Percentiles rank a stretch among this genome's conserved stretches.
These are phyloP conservation scores for Sialia sialis DNA, from an alignment of 2,113 vertebrate genomes.

Conservation along the genomic window DNA sequence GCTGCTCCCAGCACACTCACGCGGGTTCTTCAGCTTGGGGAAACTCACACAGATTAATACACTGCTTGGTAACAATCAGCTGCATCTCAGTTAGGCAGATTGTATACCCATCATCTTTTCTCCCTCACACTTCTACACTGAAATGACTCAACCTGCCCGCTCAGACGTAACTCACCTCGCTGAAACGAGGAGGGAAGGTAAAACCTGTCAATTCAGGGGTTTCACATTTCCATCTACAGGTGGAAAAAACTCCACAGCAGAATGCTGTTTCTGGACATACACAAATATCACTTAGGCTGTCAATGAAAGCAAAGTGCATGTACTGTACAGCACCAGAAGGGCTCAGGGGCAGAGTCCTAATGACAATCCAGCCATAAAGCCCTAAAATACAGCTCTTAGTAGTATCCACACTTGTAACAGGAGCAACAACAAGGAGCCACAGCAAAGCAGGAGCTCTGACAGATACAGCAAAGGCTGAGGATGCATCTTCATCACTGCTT, in stretches of 20 bases:
- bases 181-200: background rate
- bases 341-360: background rate
- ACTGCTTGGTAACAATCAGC: background rate
- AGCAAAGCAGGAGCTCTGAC: background rate
- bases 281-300: background rate
- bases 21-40: background rate
- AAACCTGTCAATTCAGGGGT: background rate
- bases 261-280: background rate
- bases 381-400: background rate
- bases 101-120: too few species aligned
- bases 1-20: fast-evolving
- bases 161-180: background rate
- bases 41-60: background rate
- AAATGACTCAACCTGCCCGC: background rate
- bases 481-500: background rate
- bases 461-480: background rate
- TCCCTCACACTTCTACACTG: background rate
- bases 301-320: fast-evolving
- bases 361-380: background rate
- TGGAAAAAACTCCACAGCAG: background rate
- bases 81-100: too few species aligned
- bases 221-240: background rate
- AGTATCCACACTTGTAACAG: fast-evolving
- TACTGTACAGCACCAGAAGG: background rate
- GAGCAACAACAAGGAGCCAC: background rate